Base-by-base conservation (phyloP, 1,140 invertebrate species). In the Drosophila tsacasi region DNA sequence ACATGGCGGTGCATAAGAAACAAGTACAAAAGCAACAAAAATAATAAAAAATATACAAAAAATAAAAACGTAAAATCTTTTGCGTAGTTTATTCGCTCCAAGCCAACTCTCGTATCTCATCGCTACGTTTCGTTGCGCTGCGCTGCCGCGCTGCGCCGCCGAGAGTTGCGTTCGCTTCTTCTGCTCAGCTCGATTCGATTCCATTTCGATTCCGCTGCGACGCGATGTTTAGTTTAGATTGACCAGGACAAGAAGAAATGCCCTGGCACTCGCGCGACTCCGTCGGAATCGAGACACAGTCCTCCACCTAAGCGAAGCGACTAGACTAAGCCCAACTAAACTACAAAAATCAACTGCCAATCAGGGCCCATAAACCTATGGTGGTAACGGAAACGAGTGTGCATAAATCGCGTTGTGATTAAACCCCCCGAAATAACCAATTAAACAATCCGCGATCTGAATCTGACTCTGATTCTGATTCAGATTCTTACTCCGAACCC, bases 81-180 rank as follows among this genome's bases (percentile, higher is more conserved):
- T 89, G 77, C 84, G 84, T 89, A 83, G 83, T 86, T 86, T 79
- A 87, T 86, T 82, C 67, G 64, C 63, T 79, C 55, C 57, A 54
- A 40, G 44, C 71, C 64, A 79, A 79, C 76, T 63, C 76, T 63
- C 76, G 75, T 79, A 78, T 77, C 76, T 78, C 73, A 85, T 85
- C 69, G 83, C 57, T 74, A 85, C 82, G 78, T 64, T 64, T 85
- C 76, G 69, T 79, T 76, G 76, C 79, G 65, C 78, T 76, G 71
- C 66, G 72, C 55, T 69, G 59, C 63, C 71, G 59, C 57, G 64
- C 66, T 79, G 77, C 47, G 46, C 21, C 23, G 49, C 67, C 39
- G 67, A 67, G 67, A 69, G 67, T 67, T 67, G 32, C 64, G 64
- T 67, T 64, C 54, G 67, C 64, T 71, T 71, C 67, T 71, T 71